A percentile compares a stretch with the other conserved stretches of the same genome.
Conservation (phyloP, 1,140 invertebrate species). For the Conus ventricosus region DNA sequence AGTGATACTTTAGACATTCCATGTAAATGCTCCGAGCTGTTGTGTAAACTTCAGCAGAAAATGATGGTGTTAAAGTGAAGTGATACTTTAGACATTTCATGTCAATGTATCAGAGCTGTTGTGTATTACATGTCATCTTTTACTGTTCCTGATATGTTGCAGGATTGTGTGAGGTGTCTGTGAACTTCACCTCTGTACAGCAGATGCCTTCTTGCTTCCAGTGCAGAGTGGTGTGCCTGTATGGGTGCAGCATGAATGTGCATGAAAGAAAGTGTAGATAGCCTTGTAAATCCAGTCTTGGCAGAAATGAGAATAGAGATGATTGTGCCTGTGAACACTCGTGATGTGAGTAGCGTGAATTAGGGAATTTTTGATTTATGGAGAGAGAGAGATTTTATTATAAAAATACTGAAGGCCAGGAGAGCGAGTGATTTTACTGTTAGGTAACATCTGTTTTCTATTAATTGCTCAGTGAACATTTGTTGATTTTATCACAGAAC, state of each 20-base stretch:
- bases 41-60: background rate
- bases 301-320: background rate
- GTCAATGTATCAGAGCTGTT: background rate
- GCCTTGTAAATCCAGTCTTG: background rate
- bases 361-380: background rate
- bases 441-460: background rate
- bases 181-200: background rate
- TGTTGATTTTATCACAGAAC: too few relatives aligned
- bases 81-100: background rate
- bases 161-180: background rate
- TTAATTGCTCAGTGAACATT: background rate
- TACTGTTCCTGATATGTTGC: background rate
- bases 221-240: background rate
- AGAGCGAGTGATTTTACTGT: background rate
- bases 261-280: background rate
- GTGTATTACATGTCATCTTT: background rate
- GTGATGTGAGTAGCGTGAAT: background rate
- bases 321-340: background rate
- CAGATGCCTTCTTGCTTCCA: slow-evolving; percentile 2
- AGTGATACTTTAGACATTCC: too few relatives aligned
- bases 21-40: background rate
- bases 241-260: background rate
- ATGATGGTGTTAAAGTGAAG: too few relatives aligned
- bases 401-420: background rate
- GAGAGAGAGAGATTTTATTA: background rate